Conservation (phyloP, 2,888 invertebrate species). For the Idaea dimidiata region DNA sequence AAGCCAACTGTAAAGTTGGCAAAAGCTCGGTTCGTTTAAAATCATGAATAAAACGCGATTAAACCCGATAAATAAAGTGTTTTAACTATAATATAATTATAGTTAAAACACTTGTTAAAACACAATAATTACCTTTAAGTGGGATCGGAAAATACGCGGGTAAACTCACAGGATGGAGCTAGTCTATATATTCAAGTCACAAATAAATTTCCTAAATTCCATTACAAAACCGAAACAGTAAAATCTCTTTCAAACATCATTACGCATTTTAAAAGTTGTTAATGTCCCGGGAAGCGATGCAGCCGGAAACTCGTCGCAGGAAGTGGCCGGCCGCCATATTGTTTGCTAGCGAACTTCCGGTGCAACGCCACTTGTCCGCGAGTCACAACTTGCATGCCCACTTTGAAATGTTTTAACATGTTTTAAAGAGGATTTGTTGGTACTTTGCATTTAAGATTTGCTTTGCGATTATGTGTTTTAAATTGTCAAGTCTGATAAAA, state of each 20-base stretch:
- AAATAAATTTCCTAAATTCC: background rate
- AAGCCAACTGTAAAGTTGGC: too few relatives aligned
- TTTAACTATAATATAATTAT: too few relatives aligned
- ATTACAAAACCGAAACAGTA: constrained; percentile 15
- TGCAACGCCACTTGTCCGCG: constrained; percentile 47
- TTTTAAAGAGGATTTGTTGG: constrained; percentile 37
- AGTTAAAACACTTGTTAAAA: too few relatives aligned
- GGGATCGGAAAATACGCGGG: too few relatives aligned
- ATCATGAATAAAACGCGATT: too few relatives aligned
- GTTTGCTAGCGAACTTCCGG: constrained; percentile 62
- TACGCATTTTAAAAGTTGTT: constrained; percentile 33
- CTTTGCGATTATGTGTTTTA: background rate
- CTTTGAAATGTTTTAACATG: constrained; percentile 35
- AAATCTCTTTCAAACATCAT: constrained; percentile 35
- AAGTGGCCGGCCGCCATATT: constrained; percentile 66
- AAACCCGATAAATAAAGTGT: too few relatives aligned
- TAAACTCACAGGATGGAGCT: too few relatives aligned
- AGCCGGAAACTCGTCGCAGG: constrained; percentile 52
- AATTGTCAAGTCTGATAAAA: too few relatives aligned
- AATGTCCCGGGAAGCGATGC: constrained; percentile 22
- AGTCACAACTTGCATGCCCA: constrained; percentile 32
- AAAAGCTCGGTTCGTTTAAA: too few relatives aligned
- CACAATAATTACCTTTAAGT: too few relatives aligned
- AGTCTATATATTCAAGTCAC: too few relatives aligned
- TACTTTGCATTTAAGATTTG: background rate